Percentiles rank a stretch among this genome's conserved stretches.
These are phyloP conservation scores for Sturnus vulgaris DNA, from an alignment of 2,113 vertebrate species.

Conservation along the genomic window DNA sequence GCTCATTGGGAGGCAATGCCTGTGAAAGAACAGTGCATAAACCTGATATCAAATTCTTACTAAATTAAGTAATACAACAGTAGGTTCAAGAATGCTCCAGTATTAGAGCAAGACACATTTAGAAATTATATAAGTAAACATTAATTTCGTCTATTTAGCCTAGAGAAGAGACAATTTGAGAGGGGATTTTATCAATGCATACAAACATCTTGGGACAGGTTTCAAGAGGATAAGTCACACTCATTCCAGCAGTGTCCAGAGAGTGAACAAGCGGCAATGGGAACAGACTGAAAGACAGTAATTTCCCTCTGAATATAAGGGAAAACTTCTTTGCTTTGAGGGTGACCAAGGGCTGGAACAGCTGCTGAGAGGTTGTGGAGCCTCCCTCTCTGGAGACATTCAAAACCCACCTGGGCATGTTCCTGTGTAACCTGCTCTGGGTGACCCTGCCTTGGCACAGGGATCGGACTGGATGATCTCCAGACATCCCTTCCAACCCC, in stretches of 20 bases:
- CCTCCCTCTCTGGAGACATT: neutral
- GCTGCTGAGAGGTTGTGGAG: neutral
- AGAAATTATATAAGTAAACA: neutral
- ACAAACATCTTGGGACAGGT: neutral
- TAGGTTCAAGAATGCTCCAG: neutral
- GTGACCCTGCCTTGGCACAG: neutral
- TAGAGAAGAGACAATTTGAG: neutral
- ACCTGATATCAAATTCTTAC: neutral
- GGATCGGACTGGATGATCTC: neutral
- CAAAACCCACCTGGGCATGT: rapidly evolving
- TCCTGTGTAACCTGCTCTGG: neutral
- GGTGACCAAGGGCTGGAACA: neutral
- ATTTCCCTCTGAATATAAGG: neutral
- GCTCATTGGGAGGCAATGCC: neutral
- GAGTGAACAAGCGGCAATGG: neutral
- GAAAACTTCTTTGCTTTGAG: neutral
- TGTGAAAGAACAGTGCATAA: neutral
- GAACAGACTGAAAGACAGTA: neutral
- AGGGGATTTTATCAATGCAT: neutral
- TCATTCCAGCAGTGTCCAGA: neutral
- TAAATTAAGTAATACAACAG: neutral
- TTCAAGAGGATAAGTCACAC: neutral
- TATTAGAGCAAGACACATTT: neutral
- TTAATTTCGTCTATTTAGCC: neutral
- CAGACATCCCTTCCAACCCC: neutral